Evolutionary conservation across 2,888 invertebrate species (phyloP).

Genomic region (Apodemia hepburni): DNA sequence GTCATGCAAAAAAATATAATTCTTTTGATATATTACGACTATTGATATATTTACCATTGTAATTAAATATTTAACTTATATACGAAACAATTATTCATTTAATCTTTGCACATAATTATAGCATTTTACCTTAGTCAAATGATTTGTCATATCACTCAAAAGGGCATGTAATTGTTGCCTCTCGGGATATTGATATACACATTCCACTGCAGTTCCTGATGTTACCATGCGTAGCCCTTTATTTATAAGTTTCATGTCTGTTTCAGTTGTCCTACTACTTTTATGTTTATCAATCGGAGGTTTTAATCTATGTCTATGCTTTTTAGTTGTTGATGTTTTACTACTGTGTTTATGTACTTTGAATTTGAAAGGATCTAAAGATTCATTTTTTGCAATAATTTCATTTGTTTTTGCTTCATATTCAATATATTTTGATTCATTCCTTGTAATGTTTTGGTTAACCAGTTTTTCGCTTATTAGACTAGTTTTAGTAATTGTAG

Average conservation of each 20-base stretch:
- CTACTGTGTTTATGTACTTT: not conserved
- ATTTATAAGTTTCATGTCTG: not conserved
- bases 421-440: not conserved
- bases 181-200: conserved; percentile 2
- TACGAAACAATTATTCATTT: too few species aligned
- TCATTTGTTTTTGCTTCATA: not conserved
- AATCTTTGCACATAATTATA: too few species aligned
- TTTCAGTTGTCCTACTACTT: not conserved
- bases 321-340: not conserved
- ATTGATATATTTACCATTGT: too few species aligned
- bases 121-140: not conserved
- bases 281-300: not conserved
- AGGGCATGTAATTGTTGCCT: not conserved
- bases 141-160: conserved; percentile 9
- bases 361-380: not conserved
- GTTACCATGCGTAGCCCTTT: not conserved
- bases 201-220: not conserved
- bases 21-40: too few species aligned
- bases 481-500: not conserved
- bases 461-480: not conserved
- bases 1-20: too few species aligned
- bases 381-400: not conserved
- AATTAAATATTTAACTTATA: too few species aligned
- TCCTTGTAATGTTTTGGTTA: not conserved
- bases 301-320: not conserved